Percentiles rank a stretch among this genome's conserved stretches.
Evolutionary conservation across 2,113 vertebrate species (phyloP).

Genomic region (Cisticola juncidis): DNA sequence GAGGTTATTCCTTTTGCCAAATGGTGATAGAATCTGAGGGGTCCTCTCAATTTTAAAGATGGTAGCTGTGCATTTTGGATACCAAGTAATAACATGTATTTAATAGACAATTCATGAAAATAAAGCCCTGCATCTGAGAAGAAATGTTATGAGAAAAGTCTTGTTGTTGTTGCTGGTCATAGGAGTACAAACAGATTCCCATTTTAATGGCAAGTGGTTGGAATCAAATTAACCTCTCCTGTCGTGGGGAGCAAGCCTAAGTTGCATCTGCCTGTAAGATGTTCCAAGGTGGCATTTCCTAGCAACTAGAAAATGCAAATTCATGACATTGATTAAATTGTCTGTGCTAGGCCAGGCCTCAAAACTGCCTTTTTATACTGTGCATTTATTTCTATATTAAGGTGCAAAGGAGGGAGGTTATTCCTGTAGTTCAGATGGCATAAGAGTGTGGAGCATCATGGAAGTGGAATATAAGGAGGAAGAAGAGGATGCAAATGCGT

Average conservation of each 20-base stretch:
- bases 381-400: constrained; percentile 67
- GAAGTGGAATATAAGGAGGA: not conserved
- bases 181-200: constrained; percentile 73
- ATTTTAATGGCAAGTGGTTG: constrained; percentile 64
- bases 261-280: constrained; percentile 42
- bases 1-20: not conserved
- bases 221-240: constrained; percentile 75
- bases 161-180: constrained; percentile 9
- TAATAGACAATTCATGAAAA: not conserved
- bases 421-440: not conserved
- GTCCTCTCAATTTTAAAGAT: not conserved
- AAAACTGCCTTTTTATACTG: constrained; percentile 55
- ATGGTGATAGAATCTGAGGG: not conserved
- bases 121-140: not conserved
- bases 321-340: constrained; percentile 72
- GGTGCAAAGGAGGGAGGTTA: constrained; percentile 7
- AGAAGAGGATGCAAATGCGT: not conserved
- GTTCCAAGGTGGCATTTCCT: constrained; percentile 65
- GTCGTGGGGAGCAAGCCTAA: constrained; percentile 44
- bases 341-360: constrained; percentile 42
- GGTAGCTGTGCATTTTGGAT: not conserved
- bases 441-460: not conserved
- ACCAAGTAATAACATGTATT: not conserved
- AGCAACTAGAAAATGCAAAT: constrained; percentile 76
- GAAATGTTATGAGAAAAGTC: not conserved